Conservation (phyloP, 2,888 invertebrate genomes). For the Andrena praecox region DNA sequence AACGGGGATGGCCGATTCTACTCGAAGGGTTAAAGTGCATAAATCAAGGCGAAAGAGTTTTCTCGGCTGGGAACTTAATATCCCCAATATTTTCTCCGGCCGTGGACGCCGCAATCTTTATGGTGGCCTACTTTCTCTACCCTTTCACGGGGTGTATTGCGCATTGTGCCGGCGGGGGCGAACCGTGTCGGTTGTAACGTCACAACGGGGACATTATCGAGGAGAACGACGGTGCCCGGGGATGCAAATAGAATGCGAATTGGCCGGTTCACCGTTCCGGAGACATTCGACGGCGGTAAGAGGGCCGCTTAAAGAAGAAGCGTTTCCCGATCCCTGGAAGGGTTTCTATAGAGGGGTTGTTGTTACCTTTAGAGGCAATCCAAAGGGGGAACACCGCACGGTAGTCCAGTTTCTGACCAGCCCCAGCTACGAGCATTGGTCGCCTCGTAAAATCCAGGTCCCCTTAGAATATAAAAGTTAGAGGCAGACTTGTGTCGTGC, state of each 20-base stretch:
- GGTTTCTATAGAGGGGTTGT: slow-evolving; percentile 36
- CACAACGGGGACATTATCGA: slow-evolving; percentile 31
- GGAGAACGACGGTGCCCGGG: not conserved
- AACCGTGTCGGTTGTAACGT: slow-evolving; percentile 12
- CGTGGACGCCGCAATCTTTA: slow-evolving; percentile 32
- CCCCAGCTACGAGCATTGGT: slow-evolving; percentile 39
- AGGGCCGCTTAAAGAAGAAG: slow-evolving; percentile 56
- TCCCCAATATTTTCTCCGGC: slow-evolving; percentile 6
- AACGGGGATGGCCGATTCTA: not conserved
- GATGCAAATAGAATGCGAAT: slow-evolving; percentile 58
- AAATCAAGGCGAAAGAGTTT: slow-evolving; percentile 21
- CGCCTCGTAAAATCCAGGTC: slow-evolving; percentile 53
- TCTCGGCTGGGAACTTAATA: not conserved
- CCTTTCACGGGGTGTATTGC: slow-evolving; percentile 1
- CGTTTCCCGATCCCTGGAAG: slow-evolving; percentile 40
- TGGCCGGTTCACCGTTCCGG: slow-evolving; percentile 29
- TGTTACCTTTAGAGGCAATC: slow-evolving; percentile 58
- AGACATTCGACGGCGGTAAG: slow-evolving; percentile 22
- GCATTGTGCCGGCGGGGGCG: not conserved
- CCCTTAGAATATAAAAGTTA: slow-evolving; percentile 30
- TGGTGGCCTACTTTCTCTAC: slow-evolving; percentile 20
- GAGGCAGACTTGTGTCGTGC: not conserved
- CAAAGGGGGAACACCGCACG: slow-evolving; percentile 56
- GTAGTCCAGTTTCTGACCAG: slow-evolving; percentile 69
- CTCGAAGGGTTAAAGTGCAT: not conserved